Percentiles rank a stretch among this genome's conserved stretches.
Conservation (phyloP, 2,888 invertebrate species). For the Metopia argyrocephala region DNA sequence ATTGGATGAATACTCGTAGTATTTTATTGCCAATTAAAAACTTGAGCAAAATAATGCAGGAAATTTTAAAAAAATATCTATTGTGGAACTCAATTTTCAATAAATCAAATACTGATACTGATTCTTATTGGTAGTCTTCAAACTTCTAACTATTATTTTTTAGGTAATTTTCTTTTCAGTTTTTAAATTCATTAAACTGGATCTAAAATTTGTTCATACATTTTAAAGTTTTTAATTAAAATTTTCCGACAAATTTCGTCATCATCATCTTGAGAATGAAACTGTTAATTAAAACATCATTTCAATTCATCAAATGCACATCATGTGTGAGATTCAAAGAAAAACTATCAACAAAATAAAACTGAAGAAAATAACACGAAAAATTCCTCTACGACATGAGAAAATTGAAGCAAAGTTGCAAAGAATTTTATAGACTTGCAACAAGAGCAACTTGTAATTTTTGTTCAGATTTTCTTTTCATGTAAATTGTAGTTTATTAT, state of each 20-base stretch:
- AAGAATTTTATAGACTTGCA: conserved; percentile 9
- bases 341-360: background rate
- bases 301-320: conserved; percentile 36
- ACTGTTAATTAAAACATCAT: conserved; percentile 36
- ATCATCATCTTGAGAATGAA: background rate
- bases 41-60: too few species aligned
- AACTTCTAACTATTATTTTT: too few species aligned
- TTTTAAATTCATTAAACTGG: too few species aligned
- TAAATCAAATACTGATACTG: background rate
- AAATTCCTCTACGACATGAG: background rate
- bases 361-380: background rate
- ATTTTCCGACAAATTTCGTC: background rate
- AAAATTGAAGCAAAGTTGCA: background rate
- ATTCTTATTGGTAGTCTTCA: background rate
- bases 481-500: conserved; percentile 46
- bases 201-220: background rate
- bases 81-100: conserved; percentile 8
- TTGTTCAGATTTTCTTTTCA: conserved; percentile 25
- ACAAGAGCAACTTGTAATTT: conserved; percentile 5
- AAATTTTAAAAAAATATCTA: too few species aligned
- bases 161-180: too few species aligned
- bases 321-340: conserved; percentile 13
- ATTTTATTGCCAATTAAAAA: too few species aligned
- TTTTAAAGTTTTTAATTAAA: background rate
- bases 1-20: too few species aligned